A percentile compares a stretch with the other conserved stretches of the same genome.
These are phyloP conservation scores for Cecropterus lyciades DNA, from an alignment of 1,140 invertebrate species.

Conservation along the genomic window DNA sequence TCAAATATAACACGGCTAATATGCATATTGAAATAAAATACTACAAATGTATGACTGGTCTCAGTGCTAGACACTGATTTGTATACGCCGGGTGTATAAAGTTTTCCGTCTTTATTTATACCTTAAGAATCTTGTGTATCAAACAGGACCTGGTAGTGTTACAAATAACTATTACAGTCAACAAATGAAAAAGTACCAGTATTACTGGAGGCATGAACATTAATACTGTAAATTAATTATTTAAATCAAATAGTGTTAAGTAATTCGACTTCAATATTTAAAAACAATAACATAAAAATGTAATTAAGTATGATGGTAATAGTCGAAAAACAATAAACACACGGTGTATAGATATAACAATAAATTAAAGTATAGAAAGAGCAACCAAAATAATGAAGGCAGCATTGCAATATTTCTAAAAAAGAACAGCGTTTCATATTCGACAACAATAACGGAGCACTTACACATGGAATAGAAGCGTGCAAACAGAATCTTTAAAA, in stretches of 20 bases:
- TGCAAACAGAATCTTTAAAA: conserved; percentile 14
- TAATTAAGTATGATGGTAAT: too few species aligned
- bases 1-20: not conserved
- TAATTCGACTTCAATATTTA: too few species aligned
- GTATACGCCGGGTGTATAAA: not conserved
- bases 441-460: conserved; percentile 13
- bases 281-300: too few species aligned
- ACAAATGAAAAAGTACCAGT: too few species aligned
- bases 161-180: too few species aligned
- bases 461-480: conserved; percentile 31
- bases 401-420: not conserved
- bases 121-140: too few species aligned
- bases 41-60: not conserved
- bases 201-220: too few species aligned
- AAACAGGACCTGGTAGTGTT: too few species aligned
- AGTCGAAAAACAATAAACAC: not conserved
- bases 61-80: not conserved
- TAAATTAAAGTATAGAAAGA: conserved; percentile 9
- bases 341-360: not conserved
- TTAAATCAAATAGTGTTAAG: too few species aligned
- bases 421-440: conserved; percentile 14
- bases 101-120: not conserved
- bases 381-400: conserved; percentile 5
- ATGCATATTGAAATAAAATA: not conserved
- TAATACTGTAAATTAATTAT: too few species aligned